Conservation (phyloP, 2,113 vertebrate genomes). For the Scolopax mira region DNA sequence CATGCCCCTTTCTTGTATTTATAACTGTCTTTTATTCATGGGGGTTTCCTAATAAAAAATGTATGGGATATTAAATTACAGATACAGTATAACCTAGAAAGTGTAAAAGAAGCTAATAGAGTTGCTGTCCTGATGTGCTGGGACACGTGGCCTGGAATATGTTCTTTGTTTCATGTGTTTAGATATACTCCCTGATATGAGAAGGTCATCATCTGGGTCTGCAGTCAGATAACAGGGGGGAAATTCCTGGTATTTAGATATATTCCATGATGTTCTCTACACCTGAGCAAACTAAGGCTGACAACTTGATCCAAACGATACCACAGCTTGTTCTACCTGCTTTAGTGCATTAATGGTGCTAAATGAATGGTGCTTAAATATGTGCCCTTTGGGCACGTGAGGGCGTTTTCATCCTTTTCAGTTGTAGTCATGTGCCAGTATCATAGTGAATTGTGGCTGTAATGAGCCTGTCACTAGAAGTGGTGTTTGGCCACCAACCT, state of each 20-base stretch:
- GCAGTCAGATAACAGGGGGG: not conserved
- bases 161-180: not conserved
- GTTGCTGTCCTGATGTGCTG: not conserved
- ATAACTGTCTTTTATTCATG: not conserved
- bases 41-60: not conserved
- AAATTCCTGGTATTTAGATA: not conserved
- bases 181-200: not conserved
- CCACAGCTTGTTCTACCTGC: not conserved
- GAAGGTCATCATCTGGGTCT: not conserved
- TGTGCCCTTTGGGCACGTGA: fast-evolving
- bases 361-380: not conserved
- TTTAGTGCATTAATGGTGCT: not conserved
- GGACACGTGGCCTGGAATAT: not conserved
- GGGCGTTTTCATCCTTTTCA: not conserved
- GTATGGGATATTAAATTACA: not conserved
- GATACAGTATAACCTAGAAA: not conserved
- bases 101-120: not conserved
- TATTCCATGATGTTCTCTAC: not conserved
- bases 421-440: not conserved
- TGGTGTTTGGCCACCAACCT: not conserved
- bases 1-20: not conserved
- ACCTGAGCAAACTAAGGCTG: not conserved
- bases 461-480: not conserved
- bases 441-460: not conserved
- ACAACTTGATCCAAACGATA: not conserved